Percentiles rank a stretch among this genome's conserved stretches.
Conservation (phyloP, 2,888 invertebrate genomes). For the Erannis defoliaria region DNA sequence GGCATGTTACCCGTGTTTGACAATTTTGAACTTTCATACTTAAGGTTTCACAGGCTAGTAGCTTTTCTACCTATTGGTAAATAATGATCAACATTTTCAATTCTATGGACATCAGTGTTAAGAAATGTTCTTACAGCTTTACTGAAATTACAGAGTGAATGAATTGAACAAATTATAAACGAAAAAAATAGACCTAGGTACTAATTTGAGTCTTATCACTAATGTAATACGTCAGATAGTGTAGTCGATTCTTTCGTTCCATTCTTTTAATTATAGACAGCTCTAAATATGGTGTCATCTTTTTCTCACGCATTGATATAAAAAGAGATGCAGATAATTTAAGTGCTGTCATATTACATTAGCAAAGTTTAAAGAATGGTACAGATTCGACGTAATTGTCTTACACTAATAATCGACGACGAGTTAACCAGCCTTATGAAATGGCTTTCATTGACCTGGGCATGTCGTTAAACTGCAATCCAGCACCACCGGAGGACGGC, state of each 20-base stretch:
- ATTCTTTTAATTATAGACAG: background rate
- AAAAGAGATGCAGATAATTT: too few relatives aligned
- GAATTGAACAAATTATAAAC: background rate
- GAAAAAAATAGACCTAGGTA: background rate
- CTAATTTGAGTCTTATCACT: background rate
- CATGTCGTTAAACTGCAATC: too few relatives aligned
- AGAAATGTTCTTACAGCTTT: background rate
- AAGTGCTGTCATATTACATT: too few relatives aligned
- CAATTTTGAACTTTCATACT: slow-evolving; percentile 15
- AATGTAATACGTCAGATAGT: background rate
- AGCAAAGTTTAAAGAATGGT: too few relatives aligned
- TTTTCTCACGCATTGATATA: too few relatives aligned
- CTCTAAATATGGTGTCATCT: background rate
- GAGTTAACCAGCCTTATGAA: too few relatives aligned
- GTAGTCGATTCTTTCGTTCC: too few relatives aligned
- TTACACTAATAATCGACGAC: too few relatives aligned
- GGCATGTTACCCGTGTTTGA: background rate
- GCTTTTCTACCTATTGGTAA: background rate
- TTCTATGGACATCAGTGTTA: background rate
- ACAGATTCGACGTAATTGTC: too few relatives aligned
- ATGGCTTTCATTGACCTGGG: too few relatives aligned
- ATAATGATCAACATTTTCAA: background rate
- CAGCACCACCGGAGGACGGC: too few relatives aligned
- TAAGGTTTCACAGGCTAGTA: slow-evolving; percentile 15
- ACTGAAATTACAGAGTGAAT: slow-evolving; percentile 1